Evolutionary conservation across 2,888 invertebrate species (phyloP).

Genomic region (Lacanobia oleracea): DNA sequence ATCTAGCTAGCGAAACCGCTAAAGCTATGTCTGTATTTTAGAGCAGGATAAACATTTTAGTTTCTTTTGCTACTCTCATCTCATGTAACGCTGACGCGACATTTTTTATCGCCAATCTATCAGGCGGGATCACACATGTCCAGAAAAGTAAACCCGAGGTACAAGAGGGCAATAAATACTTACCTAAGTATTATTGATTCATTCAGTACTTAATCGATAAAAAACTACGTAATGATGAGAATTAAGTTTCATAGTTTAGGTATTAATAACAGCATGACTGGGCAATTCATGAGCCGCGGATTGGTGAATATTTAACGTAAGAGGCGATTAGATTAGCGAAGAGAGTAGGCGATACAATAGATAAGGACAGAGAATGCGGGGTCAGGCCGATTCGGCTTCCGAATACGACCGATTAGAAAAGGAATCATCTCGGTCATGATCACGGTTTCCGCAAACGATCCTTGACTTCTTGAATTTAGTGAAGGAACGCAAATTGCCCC

Average conservation of each 20-base stretch:
- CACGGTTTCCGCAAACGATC: background rate
- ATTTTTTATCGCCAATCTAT: background rate
- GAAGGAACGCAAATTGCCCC: too few relatives aligned
- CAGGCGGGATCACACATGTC: background rate
- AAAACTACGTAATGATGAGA: conserved; percentile 10
- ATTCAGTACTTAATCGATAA: background rate
- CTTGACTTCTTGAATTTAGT: background rate
- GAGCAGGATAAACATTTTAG: background rate
- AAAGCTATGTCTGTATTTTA: background rate
- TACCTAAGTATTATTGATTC: background rate
- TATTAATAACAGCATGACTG: background rate
- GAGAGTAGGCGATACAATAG: background rate
- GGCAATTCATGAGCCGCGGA: background rate
- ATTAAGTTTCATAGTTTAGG: background rate
- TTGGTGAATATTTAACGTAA: background rate
- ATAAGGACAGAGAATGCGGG: background rate
- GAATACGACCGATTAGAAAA: conserved; percentile 15
- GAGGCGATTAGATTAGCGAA: conserved; percentile 12
- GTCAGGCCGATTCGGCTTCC: background rate
- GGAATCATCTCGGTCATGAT: conserved; percentile 6
- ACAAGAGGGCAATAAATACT: background rate
- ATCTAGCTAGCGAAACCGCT: background rate
- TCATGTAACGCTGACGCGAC: background rate
- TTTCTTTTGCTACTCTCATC: background rate
- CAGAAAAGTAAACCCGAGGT: background rate